Evolutionary conservation across 2,113 vertebrate genomes (phyloP).

Genomic region (Elgaria multicarinata): DNA sequence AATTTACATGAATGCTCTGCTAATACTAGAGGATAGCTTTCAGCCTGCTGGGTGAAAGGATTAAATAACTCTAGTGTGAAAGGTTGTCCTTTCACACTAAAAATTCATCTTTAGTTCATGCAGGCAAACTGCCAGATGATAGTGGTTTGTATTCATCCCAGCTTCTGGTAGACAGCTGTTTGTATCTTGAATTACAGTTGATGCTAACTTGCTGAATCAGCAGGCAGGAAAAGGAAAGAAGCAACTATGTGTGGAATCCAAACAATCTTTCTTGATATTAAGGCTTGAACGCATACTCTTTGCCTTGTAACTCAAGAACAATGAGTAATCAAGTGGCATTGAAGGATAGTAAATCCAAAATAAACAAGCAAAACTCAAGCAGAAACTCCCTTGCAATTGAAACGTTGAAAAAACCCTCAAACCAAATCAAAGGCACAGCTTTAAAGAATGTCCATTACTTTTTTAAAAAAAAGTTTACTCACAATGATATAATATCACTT

Average conservation of each 20-base stretch:
- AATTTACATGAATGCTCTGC: background rate
- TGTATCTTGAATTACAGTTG: conserved; percentile 9
- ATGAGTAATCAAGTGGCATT: background rate
- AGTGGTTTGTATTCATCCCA: background rate
- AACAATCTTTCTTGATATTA: background rate
- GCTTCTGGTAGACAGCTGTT: conserved; percentile 12
- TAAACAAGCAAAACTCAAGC: background rate
- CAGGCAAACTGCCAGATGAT: background rate
- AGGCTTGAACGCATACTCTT: background rate
- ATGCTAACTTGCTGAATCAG: background rate
- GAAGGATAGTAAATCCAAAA: background rate
- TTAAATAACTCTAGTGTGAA: conserved; percentile 16
- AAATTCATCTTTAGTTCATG: conserved; percentile 10
- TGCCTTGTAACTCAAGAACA: background rate
- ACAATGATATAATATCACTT: background rate
- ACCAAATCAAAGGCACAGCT: background rate
- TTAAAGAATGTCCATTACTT: background rate
- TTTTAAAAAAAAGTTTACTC: background rate
- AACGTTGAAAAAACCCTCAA: background rate
- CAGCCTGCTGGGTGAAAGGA: background rate
- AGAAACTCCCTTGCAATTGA: background rate
- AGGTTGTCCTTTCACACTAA: background rate
- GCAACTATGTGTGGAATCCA: conserved; percentile 23
- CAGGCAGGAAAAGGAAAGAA: background rate
- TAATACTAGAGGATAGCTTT: conserved; percentile 33